phyloP scores from a whole-genome alignment of 1,140 invertebrate genomes.

The Caenorhabditis tropicalis region DNA sequence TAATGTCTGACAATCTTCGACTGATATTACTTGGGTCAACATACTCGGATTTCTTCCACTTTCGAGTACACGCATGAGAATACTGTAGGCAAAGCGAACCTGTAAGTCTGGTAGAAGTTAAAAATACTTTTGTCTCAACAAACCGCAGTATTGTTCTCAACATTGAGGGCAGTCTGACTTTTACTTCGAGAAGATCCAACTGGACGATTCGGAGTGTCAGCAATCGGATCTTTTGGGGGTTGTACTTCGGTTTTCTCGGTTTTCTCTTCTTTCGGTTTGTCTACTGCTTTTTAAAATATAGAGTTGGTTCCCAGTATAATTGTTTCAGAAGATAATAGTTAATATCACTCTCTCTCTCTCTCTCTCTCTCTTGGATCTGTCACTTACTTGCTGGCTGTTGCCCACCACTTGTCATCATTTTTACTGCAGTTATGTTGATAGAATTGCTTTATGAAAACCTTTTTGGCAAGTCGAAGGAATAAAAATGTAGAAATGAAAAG shows the following conservation, averaged over 20 bases:
- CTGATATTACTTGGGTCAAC: neutral
- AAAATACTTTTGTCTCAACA: neutral
- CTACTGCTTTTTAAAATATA: too few relatives aligned
- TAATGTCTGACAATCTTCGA: neutral
- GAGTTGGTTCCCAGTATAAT: too few relatives aligned
- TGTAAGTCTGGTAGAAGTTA: neutral
- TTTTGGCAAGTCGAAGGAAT: neutral
- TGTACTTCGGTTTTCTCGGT: too few relatives aligned
- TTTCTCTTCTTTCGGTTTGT: neutral
- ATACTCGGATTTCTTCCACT: neutral
- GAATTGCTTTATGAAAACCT: slow-evolving; percentile 9
- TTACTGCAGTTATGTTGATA: neutral
- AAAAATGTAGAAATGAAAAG: neutral
- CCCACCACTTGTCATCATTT: neutral
- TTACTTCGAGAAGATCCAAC: too few relatives aligned
- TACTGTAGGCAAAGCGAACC: neutral
- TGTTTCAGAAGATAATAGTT: too few relatives aligned
- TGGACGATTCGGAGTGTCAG: too few relatives aligned
- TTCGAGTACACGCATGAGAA: neutral
- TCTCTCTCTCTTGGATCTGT: too few relatives aligned
- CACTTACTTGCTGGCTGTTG: neutral
- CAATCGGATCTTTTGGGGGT: too few relatives aligned
- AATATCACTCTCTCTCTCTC: too few relatives aligned
- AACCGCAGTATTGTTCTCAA: too few relatives aligned
- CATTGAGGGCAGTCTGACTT: too few relatives aligned